Evolutionary conservation across 2,113 vertebrate species (phyloP), one percentile per base, ranked within the genome.

Genomic region (Pachycephala philippinensis): DNA sequence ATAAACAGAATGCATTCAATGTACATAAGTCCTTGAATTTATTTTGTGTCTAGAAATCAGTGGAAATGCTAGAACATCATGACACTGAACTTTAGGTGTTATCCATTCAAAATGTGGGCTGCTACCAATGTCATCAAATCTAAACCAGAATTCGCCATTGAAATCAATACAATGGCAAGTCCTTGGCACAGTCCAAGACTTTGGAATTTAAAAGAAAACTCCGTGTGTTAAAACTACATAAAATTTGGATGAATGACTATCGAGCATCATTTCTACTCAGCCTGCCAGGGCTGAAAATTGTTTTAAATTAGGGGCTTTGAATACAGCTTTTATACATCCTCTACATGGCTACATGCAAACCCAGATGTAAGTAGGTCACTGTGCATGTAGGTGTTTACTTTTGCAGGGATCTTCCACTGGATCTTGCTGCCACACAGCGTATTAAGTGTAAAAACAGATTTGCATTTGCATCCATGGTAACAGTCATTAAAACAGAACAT

Each of bases 1-100:
- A 99, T 99, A 99, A 99, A 99, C 96, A 98, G 97, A 98, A 98
- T 98, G 97, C 98, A 98, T 99, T 99, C 98, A 98, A 97, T 97
- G 88, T 87, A 79, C 72, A 16, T 76, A 94, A 83, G 68, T 75
- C 75, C 60, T 74, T 49, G 26, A 19, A 9, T 77, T 88, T 95
- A 54, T 96, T 96, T 50, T 85, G 11, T 78, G 39, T 49, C 53
- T 74, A 66, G 56, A 81, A 70, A 52, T 70, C 21, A 17, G 7
- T 42, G 54, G 64, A 84, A 66, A 68, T 37, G 24, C 22, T 87
- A 60, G 19, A 83, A 45, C 19, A 61, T 39, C 15, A 4, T 3
- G 52, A n/a, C 42, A 35, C 45, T 63, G 57, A 65, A 40, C 87
- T 88, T 84, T 39, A 50, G n/a, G 35, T 42, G 9, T 42, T 49